Conservation (phyloP, 2,113 vertebrate species). For the Phaethornis superciliosus region DNA sequence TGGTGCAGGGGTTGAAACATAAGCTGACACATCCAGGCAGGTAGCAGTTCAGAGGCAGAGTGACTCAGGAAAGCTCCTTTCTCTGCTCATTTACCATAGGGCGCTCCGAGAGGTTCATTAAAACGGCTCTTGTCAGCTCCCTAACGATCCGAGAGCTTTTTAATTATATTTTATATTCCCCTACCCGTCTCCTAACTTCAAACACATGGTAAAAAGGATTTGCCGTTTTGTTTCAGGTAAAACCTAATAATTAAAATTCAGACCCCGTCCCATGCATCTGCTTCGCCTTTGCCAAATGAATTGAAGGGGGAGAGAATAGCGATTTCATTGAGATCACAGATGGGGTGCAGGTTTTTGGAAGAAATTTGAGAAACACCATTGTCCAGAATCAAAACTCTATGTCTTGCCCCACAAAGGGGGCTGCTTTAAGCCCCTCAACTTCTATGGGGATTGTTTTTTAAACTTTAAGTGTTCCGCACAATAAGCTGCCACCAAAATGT, state of each 20-base stretch:
- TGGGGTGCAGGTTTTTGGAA: conserved; percentile 94
- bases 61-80: not conserved
- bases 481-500: conserved; percentile 90
- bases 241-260: conserved; percentile 90
- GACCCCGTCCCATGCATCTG: conserved; percentile 91
- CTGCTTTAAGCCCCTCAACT: conserved; percentile 90
- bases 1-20: not conserved
- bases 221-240: conserved; percentile 81
- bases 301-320: conserved; percentile 88
- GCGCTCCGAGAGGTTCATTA: conserved; percentile 65
- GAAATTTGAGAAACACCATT: conserved; percentile 99
- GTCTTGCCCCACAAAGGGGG: conserved; percentile 89
- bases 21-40: not conserved
- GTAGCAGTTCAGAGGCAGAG: not conserved
- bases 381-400: conserved; percentile 97
- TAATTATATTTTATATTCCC: conserved; percentile 75
- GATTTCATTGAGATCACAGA: conserved; percentile 96
- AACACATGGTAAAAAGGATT: conserved; percentile 72
- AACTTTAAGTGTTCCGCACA: conserved; percentile 93
- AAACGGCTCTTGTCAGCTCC: conserved; percentile 58
- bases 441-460: conserved; percentile 96
- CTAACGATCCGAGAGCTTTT: conserved; percentile 71
- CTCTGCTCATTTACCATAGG: conserved; percentile 27
- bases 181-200: conserved; percentile 68
- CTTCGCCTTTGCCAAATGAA: conserved; percentile 87